Percentiles rank a stretch among this genome's conserved stretches.
Conservation (phyloP, 2,797 vertebrate genomes). For the Esox masquinongy region DNA sequence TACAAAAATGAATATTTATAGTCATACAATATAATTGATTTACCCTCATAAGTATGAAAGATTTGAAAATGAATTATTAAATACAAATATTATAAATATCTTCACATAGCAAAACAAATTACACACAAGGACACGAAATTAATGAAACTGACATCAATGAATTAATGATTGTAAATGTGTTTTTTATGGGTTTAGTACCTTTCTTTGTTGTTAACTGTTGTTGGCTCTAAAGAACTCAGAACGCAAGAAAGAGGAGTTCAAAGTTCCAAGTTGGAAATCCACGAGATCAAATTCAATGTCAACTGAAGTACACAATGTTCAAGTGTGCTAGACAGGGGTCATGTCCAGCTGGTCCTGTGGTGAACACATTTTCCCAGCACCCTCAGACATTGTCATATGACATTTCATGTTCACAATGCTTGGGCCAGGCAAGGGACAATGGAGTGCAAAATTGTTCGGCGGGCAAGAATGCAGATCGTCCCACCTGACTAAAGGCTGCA, state of each 20-base stretch:
- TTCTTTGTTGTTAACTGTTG: no score
- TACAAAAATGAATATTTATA: background rate
- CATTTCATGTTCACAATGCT: no score
- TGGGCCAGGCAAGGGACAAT: conserved; percentile 15
- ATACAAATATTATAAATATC: no score
- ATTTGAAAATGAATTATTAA: background rate
- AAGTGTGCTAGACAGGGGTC: background rate
- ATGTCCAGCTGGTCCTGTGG: conserved; percentile 9
- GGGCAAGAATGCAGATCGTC: conserved; percentile 5
- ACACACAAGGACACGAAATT: no score
- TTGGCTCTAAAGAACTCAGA: no score
- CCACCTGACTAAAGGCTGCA: conserved; percentile 10
- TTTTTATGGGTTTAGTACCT: background rate
- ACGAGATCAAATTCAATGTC: conserved; percentile 15
- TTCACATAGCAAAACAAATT: no score
- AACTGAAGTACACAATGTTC: background rate
- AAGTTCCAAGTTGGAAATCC: conserved; percentile 7
- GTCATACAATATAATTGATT: background rate
- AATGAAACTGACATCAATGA: no score
- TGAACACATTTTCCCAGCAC: conserved; percentile 19
- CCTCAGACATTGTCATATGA: conserved; percentile 9
- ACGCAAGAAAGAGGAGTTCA: background rate
- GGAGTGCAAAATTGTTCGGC: conserved; percentile 22
- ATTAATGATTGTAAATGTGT: no score
- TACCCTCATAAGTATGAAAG: background rate